These are phyloP conservation scores for Hermetia illucens DNA, from an alignment of 1,140 invertebrate genomes.

Conservation along the genomic window DNA sequence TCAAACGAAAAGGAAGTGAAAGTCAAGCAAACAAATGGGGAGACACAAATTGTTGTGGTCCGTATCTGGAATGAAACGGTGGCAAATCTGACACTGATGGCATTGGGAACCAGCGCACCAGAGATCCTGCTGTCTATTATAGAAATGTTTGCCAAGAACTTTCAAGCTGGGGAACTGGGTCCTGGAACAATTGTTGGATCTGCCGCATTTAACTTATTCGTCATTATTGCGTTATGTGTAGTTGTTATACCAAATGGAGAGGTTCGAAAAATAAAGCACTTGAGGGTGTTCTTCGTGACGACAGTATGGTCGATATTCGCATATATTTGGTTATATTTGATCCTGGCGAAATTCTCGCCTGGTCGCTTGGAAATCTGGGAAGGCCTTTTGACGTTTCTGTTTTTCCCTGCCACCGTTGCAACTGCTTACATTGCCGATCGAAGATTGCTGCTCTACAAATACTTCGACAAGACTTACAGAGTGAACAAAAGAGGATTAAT, in stretches of 20 bases:
- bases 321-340: slow-evolving; percentile 92
- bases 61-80: slow-evolving; percentile 91
- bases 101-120: slow-evolving; percentile 88
- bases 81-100: slow-evolving; percentile 94
- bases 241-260: slow-evolving; percentile 77
- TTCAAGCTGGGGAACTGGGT: slow-evolving; percentile 87
- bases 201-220: slow-evolving; percentile 92
- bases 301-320: slow-evolving; percentile 94
- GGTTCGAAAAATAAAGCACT: slow-evolving; percentile 81
- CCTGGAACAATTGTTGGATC: slow-evolving; percentile 94
- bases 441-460: slow-evolving; percentile 71
- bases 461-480: slow-evolving; percentile 73
- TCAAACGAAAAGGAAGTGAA: slow-evolving; percentile 82
- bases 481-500: slow-evolving; percentile 78
- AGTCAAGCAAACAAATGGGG: slow-evolving; percentile 67
- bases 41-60: slow-evolving; percentile 68
- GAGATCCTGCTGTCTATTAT: slow-evolving; percentile 93
- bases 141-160: slow-evolving; percentile 80
- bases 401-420: slow-evolving; percentile 85
- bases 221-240: slow-evolving; percentile 91
- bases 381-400: slow-evolving; percentile 79
- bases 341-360: slow-evolving; percentile 66
- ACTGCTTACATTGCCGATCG: slow-evolving; percentile 90
- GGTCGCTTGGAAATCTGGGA: slow-evolving; percentile 88
- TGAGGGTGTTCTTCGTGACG: slow-evolving; percentile 91